Percentiles rank a stretch among this genome's conserved stretches.
Evolutionary conservation across 2,888 invertebrate genomes (phyloP).

Genomic region (Caenorhabditis virilis): DNA sequence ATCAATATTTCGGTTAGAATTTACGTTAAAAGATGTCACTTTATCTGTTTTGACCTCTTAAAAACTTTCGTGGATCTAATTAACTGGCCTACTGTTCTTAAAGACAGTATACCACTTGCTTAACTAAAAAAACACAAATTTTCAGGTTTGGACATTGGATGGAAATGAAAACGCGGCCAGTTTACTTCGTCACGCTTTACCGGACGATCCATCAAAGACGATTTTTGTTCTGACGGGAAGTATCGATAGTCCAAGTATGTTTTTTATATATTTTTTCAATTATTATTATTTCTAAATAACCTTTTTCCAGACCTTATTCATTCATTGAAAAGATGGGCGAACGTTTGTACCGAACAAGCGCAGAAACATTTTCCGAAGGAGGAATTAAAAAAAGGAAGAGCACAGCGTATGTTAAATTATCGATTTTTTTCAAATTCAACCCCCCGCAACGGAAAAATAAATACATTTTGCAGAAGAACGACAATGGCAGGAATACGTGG

Average conservation of each 20-base stretch:
- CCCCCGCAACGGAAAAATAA: no score
- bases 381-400: conserved; percentile 26
- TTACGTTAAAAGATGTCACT: no score
- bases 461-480: conserved; percentile 55
- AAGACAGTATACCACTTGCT: no score
- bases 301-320: conserved; percentile 44
- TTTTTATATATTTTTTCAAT: no score
- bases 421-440: not conserved
- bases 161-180: conserved; percentile 56
- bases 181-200: conserved; percentile 57
- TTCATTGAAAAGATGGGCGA: conserved; percentile 60
- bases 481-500: conserved; percentile 68
- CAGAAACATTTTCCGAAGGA: conserved; percentile 53
- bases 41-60: no score
- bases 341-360: conserved; percentile 52
- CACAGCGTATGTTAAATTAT: conserved; percentile 16
- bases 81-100: no score
- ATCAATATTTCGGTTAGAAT: no score
- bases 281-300: not conserved
- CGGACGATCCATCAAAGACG: conserved; percentile 49
- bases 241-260: conserved; percentile 57
- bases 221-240: conserved; percentile 57
- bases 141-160: conserved; percentile 62
- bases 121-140: no score
- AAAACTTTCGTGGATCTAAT: no score